Evolutionary conservation across 2,113 vertebrate genomes (phyloP), one percentile per base, ranked within the genome.

Genomic region (Percopsis transmontana): DNA sequence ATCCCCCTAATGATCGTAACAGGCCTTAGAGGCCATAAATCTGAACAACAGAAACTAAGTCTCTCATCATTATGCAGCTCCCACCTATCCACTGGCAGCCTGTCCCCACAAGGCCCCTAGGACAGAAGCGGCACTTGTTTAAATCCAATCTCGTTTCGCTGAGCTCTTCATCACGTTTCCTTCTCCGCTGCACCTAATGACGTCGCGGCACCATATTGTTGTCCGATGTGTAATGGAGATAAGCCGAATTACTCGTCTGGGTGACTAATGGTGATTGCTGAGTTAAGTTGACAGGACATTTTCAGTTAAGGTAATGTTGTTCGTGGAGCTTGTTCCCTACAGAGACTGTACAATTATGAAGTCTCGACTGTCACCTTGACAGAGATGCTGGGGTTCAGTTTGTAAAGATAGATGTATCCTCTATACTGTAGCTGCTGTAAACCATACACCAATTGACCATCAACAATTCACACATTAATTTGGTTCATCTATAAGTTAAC

Each of bases 31-130:
- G 79, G 59, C 69, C 82, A 91, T 91, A 84, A 89, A 90, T 91
- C 84, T 85, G 77, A 76, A 80, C 70, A 55, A 76, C 62, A 66
- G 76, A 71, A 85, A 75, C 77, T 83, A 76, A 87, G 80, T 82
- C 83, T 86, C 86, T 87, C 77, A 86, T 90, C 83, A 82, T 85
- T 74, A 86, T 81, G 86, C 82, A 73, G 88, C 75, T 71, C 69
- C 76, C 76, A 76, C 85, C 87, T 77, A 68, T 79, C 54, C 21
- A 54, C 75, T 80, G 53, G 63, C 70, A 81, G 75, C 71, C 79
- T 69, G 60, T 79, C 62, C 64, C 56, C 60, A 60, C 73, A 67
- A 80, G 66, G 66, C 72, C 71, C 80, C 79, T 75, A 69, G 82
- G 79, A 82, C 75, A 62, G 59, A 23, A 41, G 72, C 38, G 1